Percentiles rank a stretch among this genome's conserved stretches.
phyloP scores from a whole-genome alignment of 2,888 invertebrate genomes.

The Deilephila porcellus region DNA sequence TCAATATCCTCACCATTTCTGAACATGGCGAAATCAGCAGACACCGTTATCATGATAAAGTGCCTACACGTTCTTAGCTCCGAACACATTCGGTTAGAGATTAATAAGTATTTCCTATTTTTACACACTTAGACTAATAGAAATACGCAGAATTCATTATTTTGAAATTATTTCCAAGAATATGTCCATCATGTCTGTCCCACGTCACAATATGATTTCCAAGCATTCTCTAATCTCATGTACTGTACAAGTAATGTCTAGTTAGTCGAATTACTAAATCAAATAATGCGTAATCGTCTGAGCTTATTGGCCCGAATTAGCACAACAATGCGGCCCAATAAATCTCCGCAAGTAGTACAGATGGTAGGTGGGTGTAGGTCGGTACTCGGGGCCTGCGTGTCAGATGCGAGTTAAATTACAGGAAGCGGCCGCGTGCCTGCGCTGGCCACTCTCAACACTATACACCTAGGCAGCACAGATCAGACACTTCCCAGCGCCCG shows the following conservation, averaged over 20 bases:
- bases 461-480: too few species aligned
- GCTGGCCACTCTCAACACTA: too few species aligned
- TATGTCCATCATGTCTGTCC: neutral
- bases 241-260: neutral
- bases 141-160: neutral
- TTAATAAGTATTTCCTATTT: neutral
- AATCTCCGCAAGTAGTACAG: constrained; percentile 7
- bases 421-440: too few species aligned
- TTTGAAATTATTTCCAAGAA: neutral
- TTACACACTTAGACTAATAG: neutral
- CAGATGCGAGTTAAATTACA: neutral
- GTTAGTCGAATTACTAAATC: neutral
- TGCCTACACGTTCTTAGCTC: too few species aligned
- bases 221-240: neutral
- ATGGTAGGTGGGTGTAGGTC: neutral
- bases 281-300: constrained; percentile 6
- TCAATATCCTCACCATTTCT: too few species aligned
- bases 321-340: constrained; percentile 18
- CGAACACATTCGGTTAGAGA: neutral
- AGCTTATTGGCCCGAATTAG: constrained; percentile 20
- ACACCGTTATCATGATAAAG: too few species aligned
- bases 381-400: neutral
- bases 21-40: too few species aligned
- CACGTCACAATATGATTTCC: neutral
- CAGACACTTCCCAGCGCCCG: too few species aligned